Conservation (phyloP, 2,113 vertebrate species). For the Cyprinodon variegatus region DNA sequence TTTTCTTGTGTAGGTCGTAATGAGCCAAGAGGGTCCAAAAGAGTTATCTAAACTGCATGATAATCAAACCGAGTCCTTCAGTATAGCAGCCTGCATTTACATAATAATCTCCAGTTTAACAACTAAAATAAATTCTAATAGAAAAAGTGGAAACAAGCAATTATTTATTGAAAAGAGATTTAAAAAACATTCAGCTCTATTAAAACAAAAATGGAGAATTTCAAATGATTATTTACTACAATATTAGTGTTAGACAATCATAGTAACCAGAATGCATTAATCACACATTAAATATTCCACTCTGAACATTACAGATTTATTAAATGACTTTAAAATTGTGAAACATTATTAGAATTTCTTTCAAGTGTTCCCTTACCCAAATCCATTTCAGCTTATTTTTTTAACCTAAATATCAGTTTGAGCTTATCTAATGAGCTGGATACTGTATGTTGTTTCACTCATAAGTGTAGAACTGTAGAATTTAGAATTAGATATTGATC, state of each 20-base stretch:
- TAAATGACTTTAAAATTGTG: background rate
- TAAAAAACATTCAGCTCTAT: too few species aligned
- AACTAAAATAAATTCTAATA: too few species aligned
- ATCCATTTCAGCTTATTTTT: background rate
- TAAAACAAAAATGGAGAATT: too few species aligned
- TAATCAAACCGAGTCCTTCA: background rate
- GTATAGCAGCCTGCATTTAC: too few species aligned
- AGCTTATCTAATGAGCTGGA: background rate
- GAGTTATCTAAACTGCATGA: constrained; percentile 8
- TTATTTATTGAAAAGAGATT: too few species aligned
- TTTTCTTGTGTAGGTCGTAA: constrained; percentile 15
- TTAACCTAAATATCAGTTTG: background rate
- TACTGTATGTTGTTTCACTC: background rate
- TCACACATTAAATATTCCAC: background rate
- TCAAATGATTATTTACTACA: too few species aligned
- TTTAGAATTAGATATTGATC: constrained; percentile 9
- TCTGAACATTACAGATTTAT: background rate
- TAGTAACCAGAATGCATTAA: background rate
- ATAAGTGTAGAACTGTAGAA: background rate
- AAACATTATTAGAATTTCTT: background rate
- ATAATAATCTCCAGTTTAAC: too few species aligned
- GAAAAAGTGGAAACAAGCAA: too few species aligned
- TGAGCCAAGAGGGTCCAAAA: constrained; percentile 12
- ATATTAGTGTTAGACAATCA: too few species aligned
- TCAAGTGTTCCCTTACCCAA: too few species aligned